phyloP scores from a whole-genome alignment of 2,888 invertebrate genomes.

The Chrysolina americana region DNA sequence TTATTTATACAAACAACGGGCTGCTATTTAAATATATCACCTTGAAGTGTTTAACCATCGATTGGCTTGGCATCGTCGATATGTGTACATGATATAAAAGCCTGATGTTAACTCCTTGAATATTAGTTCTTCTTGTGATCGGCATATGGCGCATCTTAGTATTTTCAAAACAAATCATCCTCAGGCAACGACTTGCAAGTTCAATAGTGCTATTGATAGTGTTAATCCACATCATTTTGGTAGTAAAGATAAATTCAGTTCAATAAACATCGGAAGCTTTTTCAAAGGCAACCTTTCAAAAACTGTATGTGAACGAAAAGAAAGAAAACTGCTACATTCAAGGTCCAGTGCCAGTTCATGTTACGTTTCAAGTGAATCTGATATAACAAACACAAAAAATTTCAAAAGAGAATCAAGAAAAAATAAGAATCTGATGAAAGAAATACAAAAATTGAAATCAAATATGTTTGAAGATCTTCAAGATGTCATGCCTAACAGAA shows the following conservation, averaged over 20 bases:
- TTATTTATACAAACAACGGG: constrained; percentile 35
- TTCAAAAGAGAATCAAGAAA: constrained; percentile 73
- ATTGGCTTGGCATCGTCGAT: constrained; percentile 60
- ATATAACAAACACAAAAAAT: constrained; percentile 75
- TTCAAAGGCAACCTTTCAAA: constrained; percentile 79
- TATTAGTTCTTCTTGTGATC: constrained; percentile 44
- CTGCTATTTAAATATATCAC: constrained; percentile 43
- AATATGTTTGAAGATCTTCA: constrained; percentile 58
- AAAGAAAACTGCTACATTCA: constrained; percentile 72
- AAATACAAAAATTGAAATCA: constrained; percentile 66
- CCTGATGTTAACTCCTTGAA: constrained; percentile 43
- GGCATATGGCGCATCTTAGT: constrained; percentile 50
- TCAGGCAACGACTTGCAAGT: constrained; percentile 81
- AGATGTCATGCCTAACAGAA: constrained; percentile 67
- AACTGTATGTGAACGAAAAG: constrained; percentile 77
- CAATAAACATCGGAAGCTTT: constrained; percentile 77
- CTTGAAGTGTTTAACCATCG: constrained; percentile 41
- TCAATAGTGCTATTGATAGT: constrained; percentile 71
- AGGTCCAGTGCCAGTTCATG: constrained; percentile 75
- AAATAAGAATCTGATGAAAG: constrained; percentile 69
- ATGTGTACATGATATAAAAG: constrained; percentile 58
- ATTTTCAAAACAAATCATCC: constrained; percentile 67
- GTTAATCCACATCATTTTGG: constrained; percentile 79
- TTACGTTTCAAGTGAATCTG: constrained; percentile 76
- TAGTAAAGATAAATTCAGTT: constrained; percentile 81